Evolutionary conservation across 2,113 vertebrate species (phyloP).

Genomic region (Tylochromis polylepis): DNA sequence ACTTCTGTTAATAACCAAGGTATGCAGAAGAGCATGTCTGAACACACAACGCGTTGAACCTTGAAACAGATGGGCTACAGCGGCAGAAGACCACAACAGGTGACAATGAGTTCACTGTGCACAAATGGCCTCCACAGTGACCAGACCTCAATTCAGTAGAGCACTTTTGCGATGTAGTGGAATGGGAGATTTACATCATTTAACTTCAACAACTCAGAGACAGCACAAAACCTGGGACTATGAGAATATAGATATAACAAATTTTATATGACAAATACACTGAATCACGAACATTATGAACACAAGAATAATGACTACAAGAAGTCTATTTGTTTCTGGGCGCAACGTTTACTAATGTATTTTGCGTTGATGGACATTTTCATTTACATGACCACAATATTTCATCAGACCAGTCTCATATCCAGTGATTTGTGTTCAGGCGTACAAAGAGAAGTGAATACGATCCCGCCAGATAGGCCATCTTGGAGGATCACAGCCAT

Average conservation of each 20-base stretch:
- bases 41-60: not conserved
- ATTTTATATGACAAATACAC: not conserved
- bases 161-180: not conserved
- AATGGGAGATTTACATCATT: not conserved
- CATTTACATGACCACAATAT: not conserved
- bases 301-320: not conserved
- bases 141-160: not conserved
- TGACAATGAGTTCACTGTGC: not conserved
- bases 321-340: not conserved
- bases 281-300: not conserved
- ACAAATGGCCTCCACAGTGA: not conserved
- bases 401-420: not conserved
- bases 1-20: not conserved
- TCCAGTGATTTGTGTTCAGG: not conserved
- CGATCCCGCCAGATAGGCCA: not conserved
- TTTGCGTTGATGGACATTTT: not conserved
- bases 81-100: not conserved
- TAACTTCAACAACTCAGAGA: not conserved
- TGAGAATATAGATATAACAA: not conserved
- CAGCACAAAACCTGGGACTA: not conserved
- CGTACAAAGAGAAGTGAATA: not conserved
- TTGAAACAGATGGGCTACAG: not conserved
- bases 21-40: not conserved
- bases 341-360: not conserved
- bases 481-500: not conserved